phyloP scores from a whole-genome alignment of 2,888 invertebrate species.

The Epinotia brunnichana region DNA sequence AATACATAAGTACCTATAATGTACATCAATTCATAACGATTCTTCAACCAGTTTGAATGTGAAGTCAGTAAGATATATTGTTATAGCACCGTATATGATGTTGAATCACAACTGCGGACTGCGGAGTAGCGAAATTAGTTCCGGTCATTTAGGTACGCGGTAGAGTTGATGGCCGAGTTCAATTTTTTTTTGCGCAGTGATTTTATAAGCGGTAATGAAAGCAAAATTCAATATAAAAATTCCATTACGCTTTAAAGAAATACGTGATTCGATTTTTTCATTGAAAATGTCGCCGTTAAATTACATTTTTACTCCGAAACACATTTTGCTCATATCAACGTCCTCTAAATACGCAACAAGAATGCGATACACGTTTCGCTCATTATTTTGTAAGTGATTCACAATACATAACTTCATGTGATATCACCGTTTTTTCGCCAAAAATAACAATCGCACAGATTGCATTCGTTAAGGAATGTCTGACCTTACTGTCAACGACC shows the following conservation, averaged over 20 bases:
- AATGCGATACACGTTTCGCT: constrained; percentile 22
- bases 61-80: too few species aligned
- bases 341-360: constrained; percentile 22
- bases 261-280: constrained; percentile 6
- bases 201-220: neutral
- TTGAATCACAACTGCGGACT: neutral
- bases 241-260: neutral
- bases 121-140: constrained; percentile 18
- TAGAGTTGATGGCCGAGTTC: constrained; percentile 10
- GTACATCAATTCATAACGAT: too few species aligned
- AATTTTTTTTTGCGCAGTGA: neutral
- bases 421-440: constrained; percentile 35
- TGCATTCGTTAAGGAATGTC: constrained; percentile 23
- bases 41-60: too few species aligned
- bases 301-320: neutral
- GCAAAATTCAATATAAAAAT: neutral
- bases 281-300: constrained; percentile 12
- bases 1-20: too few species aligned
- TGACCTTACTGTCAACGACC: constrained; percentile 41
- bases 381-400: constrained; percentile 38
- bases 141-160: constrained; percentile 5
- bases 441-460: constrained; percentile 42
- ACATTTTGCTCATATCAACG: constrained; percentile 6
- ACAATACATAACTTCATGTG: constrained; percentile 35
- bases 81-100: too few species aligned